A percentile compares a stretch with the other conserved stretches of the same genome.
Evolutionary conservation across 2,888 invertebrate species (phyloP).

Genomic region (Mythimna pallens): DNA sequence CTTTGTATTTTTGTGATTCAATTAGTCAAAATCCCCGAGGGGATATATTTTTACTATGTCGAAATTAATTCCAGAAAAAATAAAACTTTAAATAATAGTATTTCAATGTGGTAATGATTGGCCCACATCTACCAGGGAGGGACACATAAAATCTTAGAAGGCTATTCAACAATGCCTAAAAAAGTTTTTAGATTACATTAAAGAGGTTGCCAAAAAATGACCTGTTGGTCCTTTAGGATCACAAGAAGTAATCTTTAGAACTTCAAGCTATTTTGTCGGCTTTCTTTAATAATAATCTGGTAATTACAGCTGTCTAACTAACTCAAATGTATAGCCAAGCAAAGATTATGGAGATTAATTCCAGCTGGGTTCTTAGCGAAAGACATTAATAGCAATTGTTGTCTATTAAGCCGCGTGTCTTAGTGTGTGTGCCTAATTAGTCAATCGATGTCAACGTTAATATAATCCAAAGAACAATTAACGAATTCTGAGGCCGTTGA

Average conservation of each 20-base stretch:
- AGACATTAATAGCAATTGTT: slow-evolving; percentile 69
- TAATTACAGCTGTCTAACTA: slow-evolving; percentile 47
- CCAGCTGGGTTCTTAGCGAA: slow-evolving; percentile 49
- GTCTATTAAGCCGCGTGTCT: slow-evolving; percentile 56
- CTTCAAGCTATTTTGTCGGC: slow-evolving; percentile 29
- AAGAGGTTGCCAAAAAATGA: too few species aligned
- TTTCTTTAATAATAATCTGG: slow-evolving; percentile 39
- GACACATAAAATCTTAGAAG: slow-evolving; percentile 4
- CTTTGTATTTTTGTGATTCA: slow-evolving; percentile 15
- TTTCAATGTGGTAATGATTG: neutral
- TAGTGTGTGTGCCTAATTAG: slow-evolving; percentile 41
- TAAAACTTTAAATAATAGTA: neutral
- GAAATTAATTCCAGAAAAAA: neutral
- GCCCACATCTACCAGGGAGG: slow-evolving; percentile 11
- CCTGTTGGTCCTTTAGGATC: neutral
- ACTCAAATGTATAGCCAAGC: slow-evolving; percentile 51
- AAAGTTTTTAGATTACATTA: neutral
- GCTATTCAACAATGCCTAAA: neutral
- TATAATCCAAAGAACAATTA: slow-evolving; percentile 51
- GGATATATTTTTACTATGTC: neutral
- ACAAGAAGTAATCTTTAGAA: neutral
- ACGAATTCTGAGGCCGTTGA: slow-evolving; percentile 56
- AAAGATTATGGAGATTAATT: slow-evolving; percentile 65
- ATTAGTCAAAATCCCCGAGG: neutral
- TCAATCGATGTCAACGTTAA: slow-evolving; percentile 58